These are phyloP conservation scores for Lissocephala sabroskyi DNA, from an alignment of 2,888 invertebrate species.

Conservation along the genomic window DNA sequence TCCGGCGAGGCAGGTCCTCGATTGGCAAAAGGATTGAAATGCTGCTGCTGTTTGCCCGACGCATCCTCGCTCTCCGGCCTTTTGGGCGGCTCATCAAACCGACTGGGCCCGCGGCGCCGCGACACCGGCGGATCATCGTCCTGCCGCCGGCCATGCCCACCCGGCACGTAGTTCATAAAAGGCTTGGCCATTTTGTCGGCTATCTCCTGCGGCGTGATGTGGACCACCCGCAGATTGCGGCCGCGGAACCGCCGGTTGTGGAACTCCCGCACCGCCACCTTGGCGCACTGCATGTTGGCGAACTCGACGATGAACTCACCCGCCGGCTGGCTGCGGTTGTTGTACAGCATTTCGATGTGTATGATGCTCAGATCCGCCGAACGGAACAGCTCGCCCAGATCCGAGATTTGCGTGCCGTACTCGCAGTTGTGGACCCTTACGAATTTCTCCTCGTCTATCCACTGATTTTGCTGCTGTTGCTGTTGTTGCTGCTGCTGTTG, in stretches of 20 bases:
- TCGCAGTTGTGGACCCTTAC: constrained; percentile 84
- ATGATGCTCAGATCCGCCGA: constrained; percentile 84
- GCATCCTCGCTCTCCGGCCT: background rate
- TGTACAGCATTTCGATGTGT: constrained; percentile 84
- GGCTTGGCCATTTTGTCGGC: constrained; percentile 69
- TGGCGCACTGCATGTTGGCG: constrained; percentile 79
- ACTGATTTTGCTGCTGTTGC: too few species aligned
- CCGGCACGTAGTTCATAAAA: constrained; percentile 67
- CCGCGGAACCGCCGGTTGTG: constrained; percentile 73
- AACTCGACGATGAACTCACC: constrained; percentile 95
- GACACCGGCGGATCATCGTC: background rate
- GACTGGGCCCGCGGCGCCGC: constrained; percentile 48
- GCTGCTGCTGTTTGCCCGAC: constrained; percentile 27
- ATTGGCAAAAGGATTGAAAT: constrained; percentile 44
- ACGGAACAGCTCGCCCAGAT: constrained; percentile 85
- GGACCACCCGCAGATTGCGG: constrained; percentile 53
- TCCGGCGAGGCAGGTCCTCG: constrained; percentile 13
- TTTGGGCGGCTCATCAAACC: constrained; percentile 32
- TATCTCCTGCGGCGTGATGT: constrained; percentile 79
- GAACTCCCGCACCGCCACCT: constrained; percentile 63
- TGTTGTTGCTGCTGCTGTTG: constrained; percentile 15
- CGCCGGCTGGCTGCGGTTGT: constrained; percentile 79
- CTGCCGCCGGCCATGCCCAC: constrained; percentile 41
- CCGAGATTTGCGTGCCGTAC: constrained; percentile 81
- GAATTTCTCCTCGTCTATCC: constrained; percentile 74